Conservation (phyloP, 2,888 invertebrate species). For the Clivina fossor region DNA sequence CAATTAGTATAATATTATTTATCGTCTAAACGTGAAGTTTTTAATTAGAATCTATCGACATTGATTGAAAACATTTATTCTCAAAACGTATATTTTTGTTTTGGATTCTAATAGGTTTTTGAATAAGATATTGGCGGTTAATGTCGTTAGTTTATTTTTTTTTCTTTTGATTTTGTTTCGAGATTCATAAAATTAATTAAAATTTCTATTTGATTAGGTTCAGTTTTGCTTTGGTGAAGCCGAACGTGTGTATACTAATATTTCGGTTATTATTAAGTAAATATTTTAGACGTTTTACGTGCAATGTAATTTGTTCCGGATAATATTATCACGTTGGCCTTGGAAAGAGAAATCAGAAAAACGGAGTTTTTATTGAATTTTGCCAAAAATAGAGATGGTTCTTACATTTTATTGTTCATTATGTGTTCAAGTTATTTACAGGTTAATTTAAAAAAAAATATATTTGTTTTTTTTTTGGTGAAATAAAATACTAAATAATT, state of each 20-base stretch:
- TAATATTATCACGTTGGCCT: neutral
- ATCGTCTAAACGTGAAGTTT: slow-evolving; percentile 11
- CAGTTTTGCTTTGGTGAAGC: too few relatives aligned
- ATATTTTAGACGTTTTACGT: neutral
- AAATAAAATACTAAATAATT: too few relatives aligned
- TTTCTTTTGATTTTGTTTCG: slow-evolving; percentile 8
- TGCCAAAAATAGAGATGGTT: too few relatives aligned
- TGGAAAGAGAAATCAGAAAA: slow-evolving; percentile 2
- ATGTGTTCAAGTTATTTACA: too few relatives aligned
- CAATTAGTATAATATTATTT: slow-evolving; percentile 26
- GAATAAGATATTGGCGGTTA: slow-evolving; percentile 5
- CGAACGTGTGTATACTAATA: too few relatives aligned
- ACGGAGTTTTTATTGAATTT: neutral
- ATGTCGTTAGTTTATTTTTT: neutral
- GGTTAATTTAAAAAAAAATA: too few relatives aligned
- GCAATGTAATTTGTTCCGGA: neutral
- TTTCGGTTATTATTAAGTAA: neutral
- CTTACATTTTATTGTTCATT: too few relatives aligned
- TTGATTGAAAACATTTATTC: too few relatives aligned
- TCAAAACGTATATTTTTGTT: too few relatives aligned
- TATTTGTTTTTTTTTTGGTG: too few relatives aligned
- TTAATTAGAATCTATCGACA: slow-evolving; percentile 23
- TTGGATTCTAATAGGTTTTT: too few relatives aligned
- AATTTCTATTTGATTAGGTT: slow-evolving; percentile 8
- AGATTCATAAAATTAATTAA: slow-evolving; percentile 20